Conservation (phyloP, 2,113 vertebrate species). For the Vireo altiloquus region DNA sequence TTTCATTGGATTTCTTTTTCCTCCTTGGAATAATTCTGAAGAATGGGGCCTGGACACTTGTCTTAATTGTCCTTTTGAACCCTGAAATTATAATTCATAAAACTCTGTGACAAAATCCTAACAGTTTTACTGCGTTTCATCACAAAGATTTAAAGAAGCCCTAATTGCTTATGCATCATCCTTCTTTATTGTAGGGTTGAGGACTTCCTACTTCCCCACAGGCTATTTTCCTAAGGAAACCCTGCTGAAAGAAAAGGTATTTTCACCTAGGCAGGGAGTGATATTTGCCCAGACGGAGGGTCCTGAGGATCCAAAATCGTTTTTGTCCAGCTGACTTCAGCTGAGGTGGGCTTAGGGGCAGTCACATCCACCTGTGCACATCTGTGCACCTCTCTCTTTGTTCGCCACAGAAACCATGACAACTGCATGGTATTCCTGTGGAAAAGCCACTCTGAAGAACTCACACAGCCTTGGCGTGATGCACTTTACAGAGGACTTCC, state of each 20-base stretch:
- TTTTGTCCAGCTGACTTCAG: not conserved
- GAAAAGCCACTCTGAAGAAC: not conserved
- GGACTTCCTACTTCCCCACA: not conserved
- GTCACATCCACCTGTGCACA: not conserved
- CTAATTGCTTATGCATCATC: not conserved
- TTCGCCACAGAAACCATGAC: not conserved
- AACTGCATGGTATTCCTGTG: no score
- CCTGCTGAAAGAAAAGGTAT: not conserved
- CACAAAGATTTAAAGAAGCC: not conserved
- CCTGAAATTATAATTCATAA: not conserved
- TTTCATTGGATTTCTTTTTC: not conserved
- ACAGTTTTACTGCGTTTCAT: not conserved
- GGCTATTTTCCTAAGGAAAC: not conserved
- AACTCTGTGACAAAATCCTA: not conserved
- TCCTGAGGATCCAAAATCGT: not conserved
- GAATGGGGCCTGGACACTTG: not conserved
- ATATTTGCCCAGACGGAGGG: not conserved
- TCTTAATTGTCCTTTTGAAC: slow-evolving; percentile 3
- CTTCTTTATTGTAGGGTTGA: not conserved
- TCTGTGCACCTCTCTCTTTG: not conserved
- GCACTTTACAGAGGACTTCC: not conserved
- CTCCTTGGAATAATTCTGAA: slow-evolving; percentile 26
- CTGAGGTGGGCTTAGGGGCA: not conserved
- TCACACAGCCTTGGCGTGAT: not conserved
- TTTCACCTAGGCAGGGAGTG: not conserved